phyloP scores from a whole-genome alignment of 2,888 invertebrate species.

The Proisotoma minuta region DNA sequence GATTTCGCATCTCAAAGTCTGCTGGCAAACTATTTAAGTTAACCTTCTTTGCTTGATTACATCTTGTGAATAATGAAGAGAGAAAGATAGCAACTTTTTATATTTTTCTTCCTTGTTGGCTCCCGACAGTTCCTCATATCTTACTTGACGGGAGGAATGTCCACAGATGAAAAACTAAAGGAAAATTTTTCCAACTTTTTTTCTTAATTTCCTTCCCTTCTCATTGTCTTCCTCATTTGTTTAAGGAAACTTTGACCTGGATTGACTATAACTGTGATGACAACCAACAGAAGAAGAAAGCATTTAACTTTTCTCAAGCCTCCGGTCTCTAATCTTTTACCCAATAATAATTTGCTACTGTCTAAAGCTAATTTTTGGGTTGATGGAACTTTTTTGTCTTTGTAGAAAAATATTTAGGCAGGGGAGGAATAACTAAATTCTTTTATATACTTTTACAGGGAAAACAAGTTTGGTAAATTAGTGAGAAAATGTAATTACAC shows the following conservation, averaged over 20 bases:
- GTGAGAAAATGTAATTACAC: conserved; percentile 4
- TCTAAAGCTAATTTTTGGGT: too few relatives aligned
- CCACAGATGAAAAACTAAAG: not conserved
- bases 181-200: not conserved
- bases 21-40: too few relatives aligned
- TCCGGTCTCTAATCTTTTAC: too few relatives aligned
- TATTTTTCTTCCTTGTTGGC: not conserved
- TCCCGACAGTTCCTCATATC: not conserved
- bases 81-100: not conserved
- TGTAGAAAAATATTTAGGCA: not conserved
- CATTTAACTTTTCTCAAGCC: too few relatives aligned
- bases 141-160: not conserved
- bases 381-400: too few relatives aligned
- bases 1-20: too few relatives aligned
- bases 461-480: conserved; percentile 3
- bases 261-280: not conserved
- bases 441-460: not conserved
- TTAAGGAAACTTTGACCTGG: not conserved
- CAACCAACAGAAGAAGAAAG: not conserved
- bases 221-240: not conserved
- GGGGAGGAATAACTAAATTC: not conserved
- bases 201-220: conserved; percentile 1
- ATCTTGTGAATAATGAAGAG: conserved; percentile 1
- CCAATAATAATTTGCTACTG: too few relatives aligned
- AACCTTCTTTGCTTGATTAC: not conserved